Evolutionary conservation across 2,113 vertebrate genomes (phyloP).

Genomic region (Ptilorrhoa leucosticta): DNA sequence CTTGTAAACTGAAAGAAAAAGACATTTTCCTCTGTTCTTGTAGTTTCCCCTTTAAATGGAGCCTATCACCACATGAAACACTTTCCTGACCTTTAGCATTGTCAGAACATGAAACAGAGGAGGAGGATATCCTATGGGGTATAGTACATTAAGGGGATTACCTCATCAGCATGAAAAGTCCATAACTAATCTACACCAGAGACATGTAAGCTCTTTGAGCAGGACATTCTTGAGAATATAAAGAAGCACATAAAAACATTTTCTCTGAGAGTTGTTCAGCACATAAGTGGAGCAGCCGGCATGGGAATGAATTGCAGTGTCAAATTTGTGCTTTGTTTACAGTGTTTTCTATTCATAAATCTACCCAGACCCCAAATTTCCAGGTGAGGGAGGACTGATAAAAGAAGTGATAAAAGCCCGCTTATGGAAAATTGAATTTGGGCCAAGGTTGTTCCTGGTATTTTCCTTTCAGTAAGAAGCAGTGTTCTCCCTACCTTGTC

Average conservation of each 20-base stretch:
- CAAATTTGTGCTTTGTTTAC: neutral
- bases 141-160: slow-evolving; percentile 44
- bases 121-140: slow-evolving; percentile 56
- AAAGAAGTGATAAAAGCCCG: neutral
- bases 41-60: slow-evolving; percentile 1
- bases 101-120: slow-evolving; percentile 53
- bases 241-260: neutral
- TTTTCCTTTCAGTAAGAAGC: neutral
- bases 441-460: neutral
- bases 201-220: neutral
- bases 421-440: neutral
- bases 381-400: neutral
- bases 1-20: neutral
- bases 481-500: neutral
- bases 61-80: neutral
- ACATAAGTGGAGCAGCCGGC: neutral
- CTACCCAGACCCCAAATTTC: neutral
- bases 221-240: neutral
- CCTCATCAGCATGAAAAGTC: slow-evolving; percentile 50
- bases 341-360: neutral
- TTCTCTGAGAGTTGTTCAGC: neutral
- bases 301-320: neutral
- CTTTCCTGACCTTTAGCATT: slow-evolving; percentile 49
- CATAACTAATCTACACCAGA: slow-evolving; percentile 58
- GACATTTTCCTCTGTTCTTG: neutral